A percentile compares a stretch with the other conserved stretches of the same genome.
These are phyloP conservation scores for Pterocles orientalis DNA, from an alignment of 2,113 vertebrate genomes.

Conservation along the genomic window DNA sequence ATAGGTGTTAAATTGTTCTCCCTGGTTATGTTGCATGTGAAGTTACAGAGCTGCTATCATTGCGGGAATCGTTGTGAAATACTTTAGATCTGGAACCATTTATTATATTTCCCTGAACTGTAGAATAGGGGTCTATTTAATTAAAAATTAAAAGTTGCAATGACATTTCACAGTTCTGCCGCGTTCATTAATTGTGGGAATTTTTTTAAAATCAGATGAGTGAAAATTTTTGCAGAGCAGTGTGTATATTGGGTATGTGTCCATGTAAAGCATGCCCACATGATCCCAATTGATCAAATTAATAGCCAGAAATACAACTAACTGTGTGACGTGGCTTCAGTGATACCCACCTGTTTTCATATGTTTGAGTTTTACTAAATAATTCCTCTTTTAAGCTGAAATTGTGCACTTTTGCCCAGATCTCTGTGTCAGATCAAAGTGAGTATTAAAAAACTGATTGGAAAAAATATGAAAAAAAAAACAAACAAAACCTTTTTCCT, in stretches of 20 bases:
- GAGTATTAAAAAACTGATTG: background rate
- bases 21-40: background rate
- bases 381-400: background rate
- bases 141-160: slow-evolving; percentile 10
- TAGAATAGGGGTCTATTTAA: background rate
- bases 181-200: background rate
- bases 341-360: background rate
- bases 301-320: background rate
- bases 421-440: background rate
- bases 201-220: background rate
- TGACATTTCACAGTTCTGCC: background rate
- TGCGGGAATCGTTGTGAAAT: background rate
- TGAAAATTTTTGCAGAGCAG: background rate
- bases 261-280: background rate
- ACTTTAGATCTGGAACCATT: background rate
- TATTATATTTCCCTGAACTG: background rate
- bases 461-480: background rate
- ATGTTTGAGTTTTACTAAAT: background rate
- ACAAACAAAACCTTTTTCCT: background rate
- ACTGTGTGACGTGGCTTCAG: rapidly evolving
- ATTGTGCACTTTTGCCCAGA: background rate
- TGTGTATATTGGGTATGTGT: background rate
- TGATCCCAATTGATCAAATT: background rate
- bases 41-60: background rate
- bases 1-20: slow-evolving; percentile 70